A percentile compares a stretch with the other conserved stretches of the same genome.
Evolutionary conservation across 2,888 invertebrate species (phyloP).

Genomic region (Phengaris arion): DNA sequence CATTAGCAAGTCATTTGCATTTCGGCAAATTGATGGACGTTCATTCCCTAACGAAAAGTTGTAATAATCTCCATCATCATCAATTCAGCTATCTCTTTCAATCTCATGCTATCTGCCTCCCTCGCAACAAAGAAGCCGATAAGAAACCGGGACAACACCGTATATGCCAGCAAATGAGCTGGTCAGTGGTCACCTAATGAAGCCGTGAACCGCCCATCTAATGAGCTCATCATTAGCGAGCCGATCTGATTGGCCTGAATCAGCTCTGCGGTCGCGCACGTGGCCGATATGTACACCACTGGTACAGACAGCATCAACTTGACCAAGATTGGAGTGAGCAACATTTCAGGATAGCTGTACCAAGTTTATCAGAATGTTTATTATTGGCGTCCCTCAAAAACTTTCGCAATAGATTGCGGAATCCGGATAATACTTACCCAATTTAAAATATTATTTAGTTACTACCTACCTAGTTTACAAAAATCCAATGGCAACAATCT

Average conservation of each 20-base stretch:
- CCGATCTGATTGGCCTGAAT: constrained; percentile 45
- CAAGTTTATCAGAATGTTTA: no score
- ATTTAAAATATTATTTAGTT: no score
- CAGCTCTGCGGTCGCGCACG: constrained; percentile 38
- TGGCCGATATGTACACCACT: constrained; percentile 6
- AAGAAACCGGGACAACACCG: background rate
- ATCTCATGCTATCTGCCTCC: background rate
- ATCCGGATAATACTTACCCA: no score
- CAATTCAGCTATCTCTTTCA: no score
- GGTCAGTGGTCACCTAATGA: constrained; percentile 49
- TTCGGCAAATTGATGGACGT: background rate
- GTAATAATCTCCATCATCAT: background rate
- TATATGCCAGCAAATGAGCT: constrained; percentile 33
- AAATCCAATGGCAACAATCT: no score
- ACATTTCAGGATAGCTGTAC: no score
- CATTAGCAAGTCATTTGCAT: background rate
- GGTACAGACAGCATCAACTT: background rate
- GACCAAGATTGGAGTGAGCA: background rate
- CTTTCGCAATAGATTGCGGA: no score
- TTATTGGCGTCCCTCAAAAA: no score
- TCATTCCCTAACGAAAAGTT: background rate
- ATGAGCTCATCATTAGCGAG: constrained; percentile 49
- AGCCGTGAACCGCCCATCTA: constrained; percentile 49
- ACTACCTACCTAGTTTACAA: no score
- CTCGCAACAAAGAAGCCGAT: background rate